Evolutionary conservation across 2,888 invertebrate genomes (phyloP), one percentile per base, ranked within the genome.

Genomic region (Ophioninae sp.): DNA sequence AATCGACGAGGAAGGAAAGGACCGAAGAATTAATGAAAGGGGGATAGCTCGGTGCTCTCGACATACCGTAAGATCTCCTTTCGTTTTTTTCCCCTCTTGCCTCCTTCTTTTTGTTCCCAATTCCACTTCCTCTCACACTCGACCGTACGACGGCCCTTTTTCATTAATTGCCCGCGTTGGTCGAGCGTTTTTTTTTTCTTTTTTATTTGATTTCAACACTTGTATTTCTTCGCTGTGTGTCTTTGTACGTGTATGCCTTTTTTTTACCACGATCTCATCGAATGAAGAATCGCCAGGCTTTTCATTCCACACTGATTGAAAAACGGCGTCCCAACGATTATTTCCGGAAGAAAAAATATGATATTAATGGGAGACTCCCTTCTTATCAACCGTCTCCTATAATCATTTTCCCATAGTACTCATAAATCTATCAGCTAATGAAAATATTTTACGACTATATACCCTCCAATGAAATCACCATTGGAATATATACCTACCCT

Each of bases 161-260:
- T 84, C 84, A 84, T 84, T 81, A 84, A 84, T 81, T 84, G 84
- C 78, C 84, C 75, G 81, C 72, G 67, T 75, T 76, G 56, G 71
- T 69, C 6, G 20, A 41, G 78, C 71, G 41, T 51, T 65, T 74
- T 68, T 51, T 65, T 74, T 67, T 59, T 76, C 22, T 8, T 41
- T 17, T 78, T 72, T 56, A 30, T 72, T 59, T 23, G n/a, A 44
- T 65, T 72, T 74, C 71, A 51, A 56, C 71, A 37, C 30, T 75
- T 75, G 63, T 63, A 78, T 72, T 79, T 79, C 63, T 75, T 68
- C 41, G 37, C 41, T 58, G n/a, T 58, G 56, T 59, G 20, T 30
- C 30, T 59, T 17, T 17, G 20, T 39, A 20, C 65, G 64, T 58
- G 56, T 79, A 51, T 37, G 64, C 39, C 64, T 30, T 44, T 44